A percentile compares a stretch with the other conserved stretches of the same genome.
Evolutionary conservation across 2,888 invertebrate species (phyloP).

Genomic region (Morpho achilles): DNA sequence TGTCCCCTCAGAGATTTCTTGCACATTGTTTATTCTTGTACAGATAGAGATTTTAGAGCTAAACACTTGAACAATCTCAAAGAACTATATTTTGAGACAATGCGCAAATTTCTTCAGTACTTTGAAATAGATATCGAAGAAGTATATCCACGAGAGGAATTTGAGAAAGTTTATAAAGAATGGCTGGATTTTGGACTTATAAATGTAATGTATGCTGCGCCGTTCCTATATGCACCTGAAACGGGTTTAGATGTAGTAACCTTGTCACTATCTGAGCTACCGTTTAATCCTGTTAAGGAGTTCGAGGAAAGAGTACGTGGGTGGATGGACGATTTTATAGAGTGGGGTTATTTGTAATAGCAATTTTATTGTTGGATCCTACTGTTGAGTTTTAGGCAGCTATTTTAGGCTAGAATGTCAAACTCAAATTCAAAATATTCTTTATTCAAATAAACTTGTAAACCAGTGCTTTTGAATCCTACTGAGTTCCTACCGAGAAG

Average conservation of each 20-base stretch:
- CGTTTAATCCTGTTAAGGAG: slow-evolving; percentile 32
- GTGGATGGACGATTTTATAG: slow-evolving; percentile 36
- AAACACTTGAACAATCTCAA: slow-evolving; percentile 39
- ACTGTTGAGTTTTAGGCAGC: too few species aligned
- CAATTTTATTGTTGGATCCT: too few species aligned
- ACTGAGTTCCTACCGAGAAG: too few species aligned
- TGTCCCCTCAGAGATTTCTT: slow-evolving; percentile 44
- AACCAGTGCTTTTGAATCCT: too few species aligned
- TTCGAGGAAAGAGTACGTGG: slow-evolving; percentile 36
- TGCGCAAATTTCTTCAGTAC: slow-evolving; percentile 37
- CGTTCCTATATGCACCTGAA: slow-evolving; percentile 40
- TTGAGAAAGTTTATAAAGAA: slow-evolving; percentile 36
- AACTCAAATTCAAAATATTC: too few species aligned
- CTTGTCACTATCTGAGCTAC: slow-evolving; percentile 25
- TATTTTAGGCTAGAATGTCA: too few species aligned
- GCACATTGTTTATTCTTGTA: slow-evolving; percentile 40
- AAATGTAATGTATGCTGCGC: slow-evolving; percentile 32
- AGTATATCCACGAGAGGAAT: slow-evolving; percentile 39
- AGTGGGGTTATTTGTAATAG: slow-evolving; percentile 28
- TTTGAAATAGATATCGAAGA: slow-evolving; percentile 39
- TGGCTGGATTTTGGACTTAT: slow-evolving; percentile 45
- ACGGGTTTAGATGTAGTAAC: slow-evolving; percentile 36
- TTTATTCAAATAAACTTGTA: too few species aligned
- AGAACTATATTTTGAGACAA: slow-evolving; percentile 38
- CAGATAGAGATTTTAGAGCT: slow-evolving; percentile 43